These are phyloP conservation scores for Stramonita haemastoma DNA, from an alignment of 2,888 invertebrate species.

Conservation along the genomic window DNA sequence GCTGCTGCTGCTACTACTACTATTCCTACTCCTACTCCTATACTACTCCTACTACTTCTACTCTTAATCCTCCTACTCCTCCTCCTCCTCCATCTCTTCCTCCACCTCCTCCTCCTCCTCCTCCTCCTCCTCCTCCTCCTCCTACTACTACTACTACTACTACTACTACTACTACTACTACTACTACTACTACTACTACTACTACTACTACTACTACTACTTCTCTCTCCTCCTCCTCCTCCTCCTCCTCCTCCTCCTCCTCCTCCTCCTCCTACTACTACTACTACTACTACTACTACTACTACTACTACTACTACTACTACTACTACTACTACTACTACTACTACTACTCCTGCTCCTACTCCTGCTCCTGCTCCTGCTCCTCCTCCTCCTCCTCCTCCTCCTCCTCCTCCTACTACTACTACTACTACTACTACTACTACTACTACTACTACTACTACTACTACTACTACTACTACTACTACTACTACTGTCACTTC, in stretches of 20 bases:
- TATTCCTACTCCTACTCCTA: conserved; percentile 61
- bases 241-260: neutral
- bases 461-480: no score
- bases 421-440: no score
- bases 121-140: neutral
- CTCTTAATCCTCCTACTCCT: conserved; percentile 60
- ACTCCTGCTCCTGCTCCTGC: neutral
- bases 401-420: no score
- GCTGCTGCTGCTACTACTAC: conserved; percentile 37
- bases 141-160: neutral
- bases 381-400: neutral
- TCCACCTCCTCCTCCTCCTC: neutral
- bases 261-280: neutral
- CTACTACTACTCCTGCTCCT: conserved; percentile 14
- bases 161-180: neutral
- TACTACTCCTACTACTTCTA: conserved; percentile 43
- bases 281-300: neutral
- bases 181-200: neutral
- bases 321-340: conserved; percentile 56
- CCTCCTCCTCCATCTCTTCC: neutral
- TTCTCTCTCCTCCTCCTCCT: neutral
- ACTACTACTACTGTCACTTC: no score
- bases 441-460: no score
- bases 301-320: conserved; percentile 53
- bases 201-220: conserved; percentile 1